Base-by-base conservation (phyloP, 2,888 invertebrate genomes). In the Spisula subtruncata region DNA sequence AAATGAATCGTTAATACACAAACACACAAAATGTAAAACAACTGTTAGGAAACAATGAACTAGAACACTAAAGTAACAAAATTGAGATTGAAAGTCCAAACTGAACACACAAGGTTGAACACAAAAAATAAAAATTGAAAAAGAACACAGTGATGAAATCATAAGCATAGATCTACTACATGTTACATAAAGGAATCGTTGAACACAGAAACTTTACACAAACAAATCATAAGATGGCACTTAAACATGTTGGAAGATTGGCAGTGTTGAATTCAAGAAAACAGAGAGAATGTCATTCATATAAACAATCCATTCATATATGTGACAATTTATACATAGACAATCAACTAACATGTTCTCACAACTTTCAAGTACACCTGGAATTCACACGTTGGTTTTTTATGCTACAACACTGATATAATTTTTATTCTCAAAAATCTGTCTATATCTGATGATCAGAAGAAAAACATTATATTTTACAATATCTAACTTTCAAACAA, bases 31-130 rank as follows among this genome's bases (percentile, higher is more conserved):
- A 66, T 66, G 25, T 66, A 66, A 75, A 75, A 75, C 12, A 35
- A 35, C 35, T 16, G 16, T 35, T 12, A 75, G 75, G 35, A 75
- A 32, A n/a, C 12, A 32, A 35, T 32, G 14, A 75, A 75, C 14
- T 14, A 35, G 25, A 25, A 25, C 60, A 60, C 60, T 16, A 66
- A 66, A 66, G 10, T 25, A 66, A 66, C 60, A 66, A 66, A 66
- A 66, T 66, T 25, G 60, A 66, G 25, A 66, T 66, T 25, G n/a
- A 25, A n/a, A 25, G 10, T 25, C 60, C 10, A 25, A 35, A 75
- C 75, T 75, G 75, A 75, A 75, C 75, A 75, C 75, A 16, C 75
- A 75, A 14, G 75, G 75, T 32, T 75, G 75, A 75, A 75, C 75
- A 75, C 75, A 75, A 75, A 75, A 75, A 75, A 2, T 35, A 32